Percentiles rank a stretch among this genome's conserved stretches.
Conservation (phyloP, 2,113 vertebrate species). For the Chrysochloris asiatica region DNA sequence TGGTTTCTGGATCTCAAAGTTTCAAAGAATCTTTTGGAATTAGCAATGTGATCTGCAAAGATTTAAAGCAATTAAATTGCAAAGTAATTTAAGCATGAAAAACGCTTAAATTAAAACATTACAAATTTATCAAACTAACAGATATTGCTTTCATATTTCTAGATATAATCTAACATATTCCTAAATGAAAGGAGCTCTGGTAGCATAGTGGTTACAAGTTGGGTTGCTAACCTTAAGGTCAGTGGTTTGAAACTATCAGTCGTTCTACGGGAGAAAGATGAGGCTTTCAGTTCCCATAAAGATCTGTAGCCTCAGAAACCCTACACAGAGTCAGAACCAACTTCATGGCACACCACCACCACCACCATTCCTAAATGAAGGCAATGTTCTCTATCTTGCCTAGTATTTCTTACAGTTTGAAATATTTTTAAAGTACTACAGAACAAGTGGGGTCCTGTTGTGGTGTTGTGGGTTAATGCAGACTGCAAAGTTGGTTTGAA, state of each 20-base stretch:
- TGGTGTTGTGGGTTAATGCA: no score
- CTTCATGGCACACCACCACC: no score
- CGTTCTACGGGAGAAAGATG: no score
- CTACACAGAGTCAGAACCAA: no score
- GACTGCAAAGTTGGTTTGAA: no score
- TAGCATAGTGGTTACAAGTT: no score
- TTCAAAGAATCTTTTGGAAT: not conserved
- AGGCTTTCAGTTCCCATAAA: no score
- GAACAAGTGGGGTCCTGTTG: no score
- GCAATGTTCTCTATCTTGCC: not conserved
- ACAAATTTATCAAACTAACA: constrained; percentile 44
- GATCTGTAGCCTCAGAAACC: no score
- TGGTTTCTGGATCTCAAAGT: not conserved
- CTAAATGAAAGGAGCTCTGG: not conserved
- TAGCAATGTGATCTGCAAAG: constrained; percentile 20
- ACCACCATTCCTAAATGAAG: not conserved
- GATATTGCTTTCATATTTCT: not conserved
- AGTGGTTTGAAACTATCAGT: no score
- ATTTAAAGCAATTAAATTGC: constrained; percentile 56
- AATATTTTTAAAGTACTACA: constrained; percentile 61
- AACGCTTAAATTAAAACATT: no score
- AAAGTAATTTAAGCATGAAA: constrained; percentile 48
- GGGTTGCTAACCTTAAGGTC: no score
- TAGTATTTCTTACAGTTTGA: constrained; percentile 35
- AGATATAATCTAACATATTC: not conserved